These are phyloP conservation scores for Drosophila nr. medialis DNA, from an alignment of 2,888 invertebrate genomes.

Conservation along the genomic window DNA sequence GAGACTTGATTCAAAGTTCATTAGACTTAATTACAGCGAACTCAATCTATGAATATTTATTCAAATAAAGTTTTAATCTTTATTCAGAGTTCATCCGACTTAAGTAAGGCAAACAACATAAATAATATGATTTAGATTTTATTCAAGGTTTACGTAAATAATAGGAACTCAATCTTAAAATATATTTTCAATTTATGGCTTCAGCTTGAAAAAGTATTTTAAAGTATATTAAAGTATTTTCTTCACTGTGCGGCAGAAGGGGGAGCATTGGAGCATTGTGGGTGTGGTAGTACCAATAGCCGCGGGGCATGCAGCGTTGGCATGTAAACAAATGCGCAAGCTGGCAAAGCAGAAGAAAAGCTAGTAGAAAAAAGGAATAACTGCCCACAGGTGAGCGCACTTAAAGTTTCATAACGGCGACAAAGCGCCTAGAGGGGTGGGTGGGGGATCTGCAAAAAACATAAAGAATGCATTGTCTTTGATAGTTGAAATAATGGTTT, in stretches of 20 bases:
- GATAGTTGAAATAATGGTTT: constrained; percentile 41
- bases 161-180: neutral
- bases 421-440: constrained; percentile 4
- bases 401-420: constrained; percentile 76
- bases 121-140: neutral
- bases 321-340: constrained; percentile 66
- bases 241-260: neutral
- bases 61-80: neutral
- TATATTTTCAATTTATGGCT: neutral
- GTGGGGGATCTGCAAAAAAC: neutral
- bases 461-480: constrained; percentile 14
- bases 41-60: neutral
- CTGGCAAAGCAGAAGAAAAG: neutral
- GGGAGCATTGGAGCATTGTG: neutral
- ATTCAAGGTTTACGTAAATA: neutral
- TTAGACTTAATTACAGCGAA: too few relatives aligned
- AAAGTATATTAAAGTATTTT: neutral
- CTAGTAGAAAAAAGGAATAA: constrained; percentile 2
- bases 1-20: too few relatives aligned
- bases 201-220: too few relatives aligned
- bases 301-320: constrained; percentile 40
- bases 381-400: constrained; percentile 63
- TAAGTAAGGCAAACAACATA: neutral
- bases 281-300: constrained; percentile 58
- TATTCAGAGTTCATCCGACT: neutral